Percentiles rank a stretch among this genome's conserved stretches.
phyloP scores from a whole-genome alignment of 2,797 vertebrate species.

The Microctenopoma stevenorrisi region DNA sequence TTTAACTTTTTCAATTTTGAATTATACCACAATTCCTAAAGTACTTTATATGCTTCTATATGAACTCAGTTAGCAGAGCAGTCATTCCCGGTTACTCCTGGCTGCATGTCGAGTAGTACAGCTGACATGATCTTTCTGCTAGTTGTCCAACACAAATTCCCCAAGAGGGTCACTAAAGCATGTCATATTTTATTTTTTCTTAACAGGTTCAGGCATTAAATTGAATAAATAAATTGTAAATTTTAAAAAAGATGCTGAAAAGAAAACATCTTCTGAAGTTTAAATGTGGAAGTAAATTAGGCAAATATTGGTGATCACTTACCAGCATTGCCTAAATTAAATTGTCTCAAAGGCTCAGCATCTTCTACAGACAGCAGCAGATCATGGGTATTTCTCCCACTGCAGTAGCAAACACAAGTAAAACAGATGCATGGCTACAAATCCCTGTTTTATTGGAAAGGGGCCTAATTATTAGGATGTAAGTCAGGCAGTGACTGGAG shows the following conservation, averaged over 20 bases:
- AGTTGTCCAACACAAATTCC: no score
- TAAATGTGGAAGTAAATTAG: slow-evolving; percentile 1
- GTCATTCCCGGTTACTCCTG: no score
- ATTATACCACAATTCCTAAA: no score
- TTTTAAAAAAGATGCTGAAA: background rate
- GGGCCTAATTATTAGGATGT: slow-evolving; percentile 83
- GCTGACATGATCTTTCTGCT: no score
- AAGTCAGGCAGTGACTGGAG: slow-evolving; percentile 82
- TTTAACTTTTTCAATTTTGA: background rate
- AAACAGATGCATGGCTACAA: slow-evolving; percentile 80
- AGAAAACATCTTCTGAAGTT: background rate
- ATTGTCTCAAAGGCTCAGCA: slow-evolving; percentile 38
- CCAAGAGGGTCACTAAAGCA: no score
- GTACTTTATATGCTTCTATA: background rate
- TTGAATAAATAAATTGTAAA: background rate
- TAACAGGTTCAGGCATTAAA: background rate
- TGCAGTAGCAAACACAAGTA: slow-evolving; percentile 72
- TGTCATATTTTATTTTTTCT: no score
- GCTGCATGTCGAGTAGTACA: no score
- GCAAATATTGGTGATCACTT: slow-evolving; percentile 33
- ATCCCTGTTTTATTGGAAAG: slow-evolving; percentile 81
- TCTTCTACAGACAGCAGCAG: slow-evolving; percentile 51
- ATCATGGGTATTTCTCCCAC: slow-evolving; percentile 54
- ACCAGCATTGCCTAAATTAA: slow-evolving; percentile 41
- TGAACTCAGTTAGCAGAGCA: background rate